These are phyloP conservation scores for Brevimyrus niger DNA, from an alignment of 2,113 vertebrate genomes.

Conservation along the genomic window DNA sequence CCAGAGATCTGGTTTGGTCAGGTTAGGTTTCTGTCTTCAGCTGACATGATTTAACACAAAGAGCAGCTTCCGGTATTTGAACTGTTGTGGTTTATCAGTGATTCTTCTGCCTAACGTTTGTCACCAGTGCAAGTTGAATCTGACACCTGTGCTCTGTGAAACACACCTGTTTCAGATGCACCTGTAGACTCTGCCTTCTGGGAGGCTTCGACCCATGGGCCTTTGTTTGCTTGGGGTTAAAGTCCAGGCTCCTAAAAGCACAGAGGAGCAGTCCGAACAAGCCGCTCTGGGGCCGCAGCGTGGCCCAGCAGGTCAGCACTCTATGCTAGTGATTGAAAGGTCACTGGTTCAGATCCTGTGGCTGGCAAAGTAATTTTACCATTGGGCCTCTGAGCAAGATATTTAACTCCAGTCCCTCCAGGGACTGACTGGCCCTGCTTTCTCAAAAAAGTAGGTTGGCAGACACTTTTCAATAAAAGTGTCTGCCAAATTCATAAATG, in stretches of 20 bases:
- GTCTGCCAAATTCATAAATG: background rate
- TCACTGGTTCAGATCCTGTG: background rate
- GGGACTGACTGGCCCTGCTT: background rate
- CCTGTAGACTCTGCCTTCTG: background rate
- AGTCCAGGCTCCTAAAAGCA: background rate
- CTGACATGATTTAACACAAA: background rate
- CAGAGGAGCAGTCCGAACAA: background rate
- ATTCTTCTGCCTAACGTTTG: background rate
- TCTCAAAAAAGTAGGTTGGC: background rate
- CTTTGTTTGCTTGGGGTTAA: background rate
- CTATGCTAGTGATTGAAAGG: background rate
- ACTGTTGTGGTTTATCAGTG: background rate
- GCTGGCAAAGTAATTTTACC: background rate
- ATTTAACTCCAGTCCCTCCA: background rate
- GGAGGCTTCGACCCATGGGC: background rate
- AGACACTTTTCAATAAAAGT: background rate
- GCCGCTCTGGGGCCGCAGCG: background rate
- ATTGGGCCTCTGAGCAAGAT: background rate
- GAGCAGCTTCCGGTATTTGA: background rate
- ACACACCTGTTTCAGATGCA: constrained; percentile 30
- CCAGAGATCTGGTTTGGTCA: background rate
- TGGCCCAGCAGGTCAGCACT: background rate
- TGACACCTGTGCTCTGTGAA: background rate
- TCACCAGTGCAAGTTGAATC: background rate
- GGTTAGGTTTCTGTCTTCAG: background rate